Evolutionary conservation across 2,113 vertebrate genomes (phyloP), one percentile per base, ranked within the genome.

Genomic region (Oenanthe oenanthe): DNA sequence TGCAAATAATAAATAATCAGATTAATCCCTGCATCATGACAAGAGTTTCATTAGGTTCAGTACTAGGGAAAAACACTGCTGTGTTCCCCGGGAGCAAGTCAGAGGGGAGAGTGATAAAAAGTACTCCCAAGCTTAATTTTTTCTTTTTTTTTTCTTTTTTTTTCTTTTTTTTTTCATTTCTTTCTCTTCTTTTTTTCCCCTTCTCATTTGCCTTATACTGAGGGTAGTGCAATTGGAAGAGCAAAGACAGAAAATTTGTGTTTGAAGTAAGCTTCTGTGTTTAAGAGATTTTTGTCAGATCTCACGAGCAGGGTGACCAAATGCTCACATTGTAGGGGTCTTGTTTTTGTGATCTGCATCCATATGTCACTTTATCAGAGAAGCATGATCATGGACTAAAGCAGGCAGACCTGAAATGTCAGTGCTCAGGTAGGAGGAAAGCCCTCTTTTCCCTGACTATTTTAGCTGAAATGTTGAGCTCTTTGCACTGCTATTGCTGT

Each of bases 1-100:
- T 85, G 85, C 81, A 94, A 96, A 96, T 92, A 94, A 94, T 95
- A 94, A 96, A 97, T 90, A 95, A 90, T 66, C 90, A 94, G 71
- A 95, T 85, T 94, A 97, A 93, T 93, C 79, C 42, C 74, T 80
- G 58, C 63, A 58, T 88, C 82, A 90, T 71, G 70, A 95, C 89
- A 93, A 78, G 85, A 92, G 78, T 92, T 90, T 90, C 82, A 95
- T 94, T 96, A 97, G 58, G 13, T 93, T 54, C 47, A 88, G 94
- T 88, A 90, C 71, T 85, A 53, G 72, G 50, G 78, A 85, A 92
- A 83, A 94, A 58, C 62, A 76, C 58, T 85, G 85, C 54, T 94
- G 62, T 43, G 26, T 76, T 94, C 38, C 65, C 34, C 0, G 0
- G 36, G 70, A 92, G 50, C 42, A 53, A 90, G 42, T 70, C 82